A percentile compares a stretch with the other conserved stretches of the same genome.
These are phyloP conservation scores for Cerastoderma edule DNA, from an alignment of 2,888 invertebrate genomes.

Conservation along the genomic window DNA sequence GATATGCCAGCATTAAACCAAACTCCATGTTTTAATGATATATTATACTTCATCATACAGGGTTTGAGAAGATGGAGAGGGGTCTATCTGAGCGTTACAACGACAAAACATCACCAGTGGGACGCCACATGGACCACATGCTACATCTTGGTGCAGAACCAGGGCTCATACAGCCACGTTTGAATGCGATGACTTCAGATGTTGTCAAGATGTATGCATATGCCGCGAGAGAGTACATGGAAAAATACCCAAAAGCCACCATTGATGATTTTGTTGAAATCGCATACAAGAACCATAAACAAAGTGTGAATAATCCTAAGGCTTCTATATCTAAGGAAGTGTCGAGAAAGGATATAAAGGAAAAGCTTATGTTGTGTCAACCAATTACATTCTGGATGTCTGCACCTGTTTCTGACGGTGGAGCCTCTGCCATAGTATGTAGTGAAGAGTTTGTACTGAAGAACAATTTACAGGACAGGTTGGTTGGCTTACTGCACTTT, in stretches of 20 bases:
- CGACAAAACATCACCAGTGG: slow-evolving; percentile 77
- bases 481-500: neutral
- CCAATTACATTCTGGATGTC: slow-evolving; percentile 80
- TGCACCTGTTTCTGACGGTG: slow-evolving; percentile 96
- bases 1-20: too few relatives aligned
- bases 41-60: too few relatives aligned
- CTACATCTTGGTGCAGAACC: slow-evolving; percentile 74
- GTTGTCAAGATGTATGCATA: slow-evolving; percentile 81
- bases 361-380: slow-evolving; percentile 71
- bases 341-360: slow-evolving; percentile 62
- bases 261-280: slow-evolving; percentile 74
- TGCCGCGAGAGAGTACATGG: slow-evolving; percentile 78
- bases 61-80: slow-evolving; percentile 81
- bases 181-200: slow-evolving; percentile 80
- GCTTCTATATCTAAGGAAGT: slow-evolving; percentile 73
- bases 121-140: slow-evolving; percentile 78
- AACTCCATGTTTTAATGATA: too few relatives aligned
- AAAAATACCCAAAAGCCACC: slow-evolving; percentile 70
- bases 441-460: slow-evolving; percentile 94
- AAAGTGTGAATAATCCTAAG: slow-evolving; percentile 76
- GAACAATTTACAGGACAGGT: slow-evolving; percentile 89
- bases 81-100: slow-evolving; percentile 78
- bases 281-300: slow-evolving; percentile 77
- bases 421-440: slow-evolving; percentile 96
- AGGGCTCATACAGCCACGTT: slow-evolving; percentile 69